Evolutionary conservation across 2,888 invertebrate species (phyloP).

Genomic region (Rhaphigaster nebulosa): DNA sequence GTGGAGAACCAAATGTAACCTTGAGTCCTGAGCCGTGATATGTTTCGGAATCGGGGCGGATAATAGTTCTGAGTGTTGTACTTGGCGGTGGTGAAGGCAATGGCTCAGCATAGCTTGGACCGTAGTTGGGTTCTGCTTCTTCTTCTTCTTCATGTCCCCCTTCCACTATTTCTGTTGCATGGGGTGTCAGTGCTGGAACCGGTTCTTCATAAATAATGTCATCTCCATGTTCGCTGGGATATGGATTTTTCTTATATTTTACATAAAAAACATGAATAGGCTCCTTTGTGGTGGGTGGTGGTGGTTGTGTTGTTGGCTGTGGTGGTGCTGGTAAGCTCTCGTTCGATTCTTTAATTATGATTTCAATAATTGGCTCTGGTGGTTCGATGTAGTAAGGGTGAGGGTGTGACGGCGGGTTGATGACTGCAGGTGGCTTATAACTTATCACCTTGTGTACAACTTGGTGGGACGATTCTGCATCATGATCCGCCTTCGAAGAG

Average conservation of each 20-base stretch:
- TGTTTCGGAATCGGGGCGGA: constrained; percentile 87
- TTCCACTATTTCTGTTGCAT: constrained; percentile 75
- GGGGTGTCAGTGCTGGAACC: constrained; percentile 82
- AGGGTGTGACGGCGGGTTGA: constrained; percentile 62
- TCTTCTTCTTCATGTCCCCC: constrained; percentile 60
- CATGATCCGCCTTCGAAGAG: constrained; percentile 63
- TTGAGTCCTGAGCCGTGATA: constrained; percentile 84
- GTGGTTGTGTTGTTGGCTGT: constrained; percentile 72
- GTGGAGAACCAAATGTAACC: constrained; percentile 82
- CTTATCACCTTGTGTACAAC: not conserved
- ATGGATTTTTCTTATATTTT: constrained; percentile 88
- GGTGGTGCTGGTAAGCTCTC: constrained; percentile 80
- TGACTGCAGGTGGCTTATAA: constrained; percentile 67
- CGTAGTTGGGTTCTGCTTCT: constrained; percentile 59
- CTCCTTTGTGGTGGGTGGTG: constrained; percentile 78
- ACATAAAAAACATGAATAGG: constrained; percentile 93
- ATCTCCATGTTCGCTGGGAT: constrained; percentile 73
- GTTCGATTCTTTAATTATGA: constrained; percentile 91
- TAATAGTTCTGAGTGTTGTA: constrained; percentile 86
- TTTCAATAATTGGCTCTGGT: constrained; percentile 92
- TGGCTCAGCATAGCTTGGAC: constrained; percentile 61
- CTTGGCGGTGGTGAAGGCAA: constrained; percentile 74
- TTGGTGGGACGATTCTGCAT: constrained; percentile 65
- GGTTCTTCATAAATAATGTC: constrained; percentile 85
- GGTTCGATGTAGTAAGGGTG: constrained; percentile 78